Evolutionary conservation across 2,888 invertebrate genomes (phyloP).

Genomic region (Exephanes ischioxanthus): DNA sequence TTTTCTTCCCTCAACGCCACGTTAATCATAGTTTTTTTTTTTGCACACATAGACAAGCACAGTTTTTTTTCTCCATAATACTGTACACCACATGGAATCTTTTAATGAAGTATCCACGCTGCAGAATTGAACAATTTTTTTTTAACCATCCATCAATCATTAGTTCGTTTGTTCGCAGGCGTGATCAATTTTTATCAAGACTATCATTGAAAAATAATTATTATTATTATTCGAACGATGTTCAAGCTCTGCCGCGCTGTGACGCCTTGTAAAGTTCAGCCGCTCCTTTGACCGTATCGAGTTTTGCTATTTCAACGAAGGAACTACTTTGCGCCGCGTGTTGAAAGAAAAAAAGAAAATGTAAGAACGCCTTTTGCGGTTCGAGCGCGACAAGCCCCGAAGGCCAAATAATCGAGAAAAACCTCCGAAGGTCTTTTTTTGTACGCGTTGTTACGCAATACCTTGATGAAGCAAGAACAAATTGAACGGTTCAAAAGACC

Average conservation of each 20-base stretch:
- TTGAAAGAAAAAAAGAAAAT: constrained; percentile 2
- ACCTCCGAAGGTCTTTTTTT: constrained; percentile 30
- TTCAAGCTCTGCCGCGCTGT: constrained; percentile 1
- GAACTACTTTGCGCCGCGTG: constrained; percentile 6
- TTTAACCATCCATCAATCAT: constrained; percentile 31
- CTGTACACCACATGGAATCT: constrained; percentile 69
- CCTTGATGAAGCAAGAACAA: constrained; percentile 52
- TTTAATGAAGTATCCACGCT: constrained; percentile 48
- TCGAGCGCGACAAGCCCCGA: constrained; percentile 4
- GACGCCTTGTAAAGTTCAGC: background rate
- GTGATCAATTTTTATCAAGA: background rate
- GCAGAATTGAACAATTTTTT: constrained; percentile 39
- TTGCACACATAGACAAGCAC: constrained; percentile 65
- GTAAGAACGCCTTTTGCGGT: constrained; percentile 15
- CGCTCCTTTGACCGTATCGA: constrained; percentile 1
- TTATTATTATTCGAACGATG: background rate
- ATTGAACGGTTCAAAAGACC: constrained; percentile 27
- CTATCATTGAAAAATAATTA: background rate
- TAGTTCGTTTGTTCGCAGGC: constrained; percentile 14
- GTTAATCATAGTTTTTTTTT: constrained; percentile 40
- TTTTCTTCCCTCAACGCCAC: constrained; percentile 18
- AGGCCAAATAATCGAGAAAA: background rate
- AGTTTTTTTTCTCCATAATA: constrained; percentile 64
- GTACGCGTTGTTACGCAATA: constrained; percentile 28
- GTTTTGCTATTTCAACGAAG: constrained; percentile 33